Evolutionary conservation across 2,113 vertebrate genomes (phyloP), one percentile per base, ranked within the genome.

Genomic region (Pyrgilauda ruficollis): DNA sequence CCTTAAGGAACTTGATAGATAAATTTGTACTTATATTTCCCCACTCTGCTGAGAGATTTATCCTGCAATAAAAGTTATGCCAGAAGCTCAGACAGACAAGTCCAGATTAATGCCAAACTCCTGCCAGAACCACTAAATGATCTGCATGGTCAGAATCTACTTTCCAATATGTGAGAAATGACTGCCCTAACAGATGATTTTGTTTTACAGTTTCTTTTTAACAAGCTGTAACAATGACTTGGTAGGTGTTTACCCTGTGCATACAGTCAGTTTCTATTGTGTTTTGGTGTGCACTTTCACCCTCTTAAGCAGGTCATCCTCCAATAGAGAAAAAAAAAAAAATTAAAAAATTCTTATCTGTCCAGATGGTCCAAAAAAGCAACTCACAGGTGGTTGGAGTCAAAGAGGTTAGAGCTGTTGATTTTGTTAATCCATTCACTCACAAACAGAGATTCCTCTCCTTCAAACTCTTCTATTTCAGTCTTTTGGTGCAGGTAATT

Each of bases 11-110:
- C 62, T 14, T 50, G 18, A 72, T 64, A 72, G 81, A 81, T 92
- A 91, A 95, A 95, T 84, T 12, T 91, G 35, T 84, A 64, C 62
- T 68, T 97, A 28, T 75, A 94, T 93, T 91, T 75, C 58, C 56
- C 56, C 30, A 61, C 17, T 92, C 41, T 79, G 15, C 15, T 90
- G 33, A 78, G 66, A 84, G 44, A 27, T 92, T 93, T 93, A 86
- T 37, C 63, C 63, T 59, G 50, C n/a, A 93, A 80, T 83, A 61
- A 80, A 83, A 80, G 27, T n/a, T 79, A 53, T 50, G 53, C 49
- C 49, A 79, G 62, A 15, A 94, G n/a, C 47, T 88, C 62, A 73
- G 85, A 69, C 7, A 87, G 49, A 56, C 47, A 79, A 62, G 58
- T 50, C 75, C 37, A 62, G 59, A 70, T 44, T 52, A 72, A 64